Evolutionary conservation across 2,113 vertebrate genomes (phyloP), one percentile per base, ranked within the genome.

Genomic region (Chaenogobius annularis): DNA sequence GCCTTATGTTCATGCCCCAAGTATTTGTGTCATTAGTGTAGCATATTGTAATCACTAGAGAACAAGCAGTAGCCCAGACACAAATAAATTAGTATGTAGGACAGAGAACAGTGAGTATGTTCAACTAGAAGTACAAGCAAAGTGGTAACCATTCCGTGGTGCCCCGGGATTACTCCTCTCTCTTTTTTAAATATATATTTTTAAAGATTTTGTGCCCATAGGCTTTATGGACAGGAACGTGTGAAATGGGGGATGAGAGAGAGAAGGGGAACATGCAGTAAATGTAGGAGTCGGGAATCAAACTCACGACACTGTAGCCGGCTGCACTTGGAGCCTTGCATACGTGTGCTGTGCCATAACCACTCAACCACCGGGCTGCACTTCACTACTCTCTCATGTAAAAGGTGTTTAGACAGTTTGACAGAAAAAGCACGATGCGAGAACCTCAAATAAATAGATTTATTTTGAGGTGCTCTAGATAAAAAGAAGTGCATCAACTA

Each of bases 111-210:
- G 10, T 43, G 40, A 52, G 31, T 66, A 22, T 10, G 10, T 79
- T 26, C 69, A 37, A 55, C 43, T 22, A 63, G 12, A 35, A 52
- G 35, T 22, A 66, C 11, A 70, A 3, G 22, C 65, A 26, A 67
- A 46, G 69, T 62, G 44, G 66, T 78, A 85, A 82, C 81, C 73
- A 86, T 0, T 23, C 47, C 37, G 31, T 13, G 61, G 50, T 76
- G 26, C 43, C 66, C 63, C 69, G 31, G 73, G 72, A 67, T 73
- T n/a, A 72, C 8, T 5, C 0, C 11, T 78, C 69, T 67, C n/a
- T n/a, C n/a, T n/a, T n/a, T n/a, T n/a, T n/a, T n/a, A n/a, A n/a
- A n/a, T n/a, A n/a, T n/a, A n/a, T n/a, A n/a, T n/a, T n/a, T n/a
- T n/a, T n/a, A n/a, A n/a, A n/a, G n/a, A n/a, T n/a, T n/a, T n/a